phyloP scores from a whole-genome alignment of 2,113 vertebrate species.

The Leuciscus idus region DNA sequence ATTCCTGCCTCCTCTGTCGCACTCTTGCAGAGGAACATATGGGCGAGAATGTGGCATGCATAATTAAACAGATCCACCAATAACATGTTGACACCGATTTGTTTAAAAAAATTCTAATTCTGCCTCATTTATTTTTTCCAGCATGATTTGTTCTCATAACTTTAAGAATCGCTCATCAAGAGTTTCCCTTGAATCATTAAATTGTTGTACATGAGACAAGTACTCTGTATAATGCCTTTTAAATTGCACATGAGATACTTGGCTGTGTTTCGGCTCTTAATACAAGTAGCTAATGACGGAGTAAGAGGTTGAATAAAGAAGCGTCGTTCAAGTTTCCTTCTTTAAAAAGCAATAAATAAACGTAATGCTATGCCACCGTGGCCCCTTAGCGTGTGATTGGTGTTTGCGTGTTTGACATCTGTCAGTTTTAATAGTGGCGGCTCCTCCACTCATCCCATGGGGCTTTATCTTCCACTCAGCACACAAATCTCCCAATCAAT shows the following conservation, averaged over 20 bases:
- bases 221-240: constrained; percentile 42
- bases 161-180: constrained; percentile 25
- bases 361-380: background rate
- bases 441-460: constrained; percentile 37
- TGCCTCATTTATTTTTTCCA: background rate
- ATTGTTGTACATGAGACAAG: constrained; percentile 38
- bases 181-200: constrained; percentile 43
- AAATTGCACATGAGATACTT: constrained; percentile 7
- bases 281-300: constrained; percentile 31
- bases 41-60: constrained; percentile 48
- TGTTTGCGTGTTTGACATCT: constrained; percentile 53
- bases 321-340: background rate
- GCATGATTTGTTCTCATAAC: constrained; percentile 18
- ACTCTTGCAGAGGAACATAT: constrained; percentile 48
- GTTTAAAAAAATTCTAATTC: background rate
- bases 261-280: constrained; percentile 23
- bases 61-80: constrained; percentile 49
- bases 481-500: constrained; percentile 53
- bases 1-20: constrained; percentile 5
- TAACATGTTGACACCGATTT: background rate
- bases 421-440: constrained; percentile 47
- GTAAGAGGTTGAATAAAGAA: background rate
- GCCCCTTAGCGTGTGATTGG: constrained; percentile 23
- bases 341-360: constrained; percentile 19
- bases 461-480: constrained; percentile 47